Base-by-base conservation (phyloP, 2,113 vertebrate genomes). In the Megaceryle maxima region DNA sequence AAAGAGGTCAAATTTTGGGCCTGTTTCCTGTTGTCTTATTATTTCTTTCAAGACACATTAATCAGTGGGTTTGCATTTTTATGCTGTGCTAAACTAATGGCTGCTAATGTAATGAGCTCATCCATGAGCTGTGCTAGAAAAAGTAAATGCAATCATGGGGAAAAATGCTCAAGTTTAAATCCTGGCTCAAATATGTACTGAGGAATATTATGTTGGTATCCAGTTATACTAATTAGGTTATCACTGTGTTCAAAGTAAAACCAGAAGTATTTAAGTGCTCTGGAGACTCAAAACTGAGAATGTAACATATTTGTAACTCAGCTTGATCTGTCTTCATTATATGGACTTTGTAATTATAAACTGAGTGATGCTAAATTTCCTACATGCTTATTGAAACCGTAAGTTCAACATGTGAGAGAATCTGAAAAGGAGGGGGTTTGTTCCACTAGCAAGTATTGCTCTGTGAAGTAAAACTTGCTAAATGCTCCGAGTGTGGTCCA, bases 161-260 rank as follows among this genome's bases (percentile, higher is more conserved):
- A 97, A 97, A 96, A 97, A 96, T 95, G 83, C 77, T 91, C 31
- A 97, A 90, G 93, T 97, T 97, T 93, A 93, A 97, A 89, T 91
- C 67, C 86, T 95, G 87, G 88, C 90, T 94, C 78, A 60, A 13
- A 91, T 92, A 57, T 43, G 44, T 94, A 81, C 81, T 87, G 88
- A 92, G 87, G 69, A 94, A 84, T 96, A 66, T 95, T 88, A 46
- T 80, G 84, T 95, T 97, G 89, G 69, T 93, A 92, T 96, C 78
- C 84, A 92, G 72, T 91, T 57, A 60, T 51, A 44, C 87, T 96
- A 96, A 94, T 96, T 93, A 94, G 92, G 67, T 91, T 96, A 91
- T 96, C 83, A 29, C 86, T 79, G 73, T 82, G 62, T 94, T 92
- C 86, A 95, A 88, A 95, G 90, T 83, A 92, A 85, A 92, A 88